Percentiles rank a stretch among this genome's conserved stretches.
Conservation (phyloP, 2,797 vertebrate species). For the Gallirallus australis region DNA sequence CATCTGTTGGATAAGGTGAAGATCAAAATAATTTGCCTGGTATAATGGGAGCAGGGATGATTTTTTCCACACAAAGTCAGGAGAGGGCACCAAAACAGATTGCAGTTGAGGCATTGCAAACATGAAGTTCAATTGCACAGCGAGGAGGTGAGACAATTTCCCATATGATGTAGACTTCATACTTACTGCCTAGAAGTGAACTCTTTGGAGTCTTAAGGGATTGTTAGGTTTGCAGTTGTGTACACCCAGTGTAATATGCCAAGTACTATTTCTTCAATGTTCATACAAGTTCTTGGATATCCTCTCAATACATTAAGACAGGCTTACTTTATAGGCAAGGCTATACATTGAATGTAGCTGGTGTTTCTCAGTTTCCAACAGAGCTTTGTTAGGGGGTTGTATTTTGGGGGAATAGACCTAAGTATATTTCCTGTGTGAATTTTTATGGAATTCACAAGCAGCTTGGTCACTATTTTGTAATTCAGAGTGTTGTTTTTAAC, state of each 20-base stretch:
- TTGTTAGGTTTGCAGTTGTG: background rate
- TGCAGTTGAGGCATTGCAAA: background rate
- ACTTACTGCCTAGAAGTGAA: background rate
- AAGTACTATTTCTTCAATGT: background rate
- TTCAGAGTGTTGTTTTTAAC: background rate
- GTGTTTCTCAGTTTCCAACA: background rate
- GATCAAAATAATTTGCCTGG: background rate
- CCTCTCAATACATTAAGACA: background rate
- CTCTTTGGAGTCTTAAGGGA: background rate
- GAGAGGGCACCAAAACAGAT: background rate
- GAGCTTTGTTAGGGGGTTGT: background rate
- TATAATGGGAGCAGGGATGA: background rate
- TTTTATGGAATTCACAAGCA: background rate
- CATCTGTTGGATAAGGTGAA: background rate
- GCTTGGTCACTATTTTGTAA: background rate
- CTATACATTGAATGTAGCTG: background rate
- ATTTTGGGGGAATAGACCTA: background rate
- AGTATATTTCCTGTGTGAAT: background rate
- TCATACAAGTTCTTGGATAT: background rate
- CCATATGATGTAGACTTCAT: background rate
- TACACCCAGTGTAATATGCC: background rate
- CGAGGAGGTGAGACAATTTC: rapidly evolving
- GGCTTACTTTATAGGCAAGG: background rate
- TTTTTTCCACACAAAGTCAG: background rate
- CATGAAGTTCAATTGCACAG: background rate